A percentile compares a stretch with the other conserved stretches of the same genome.
phyloP scores from a whole-genome alignment of 2,888 invertebrate genomes.

The Tribolium freemani region DNA sequence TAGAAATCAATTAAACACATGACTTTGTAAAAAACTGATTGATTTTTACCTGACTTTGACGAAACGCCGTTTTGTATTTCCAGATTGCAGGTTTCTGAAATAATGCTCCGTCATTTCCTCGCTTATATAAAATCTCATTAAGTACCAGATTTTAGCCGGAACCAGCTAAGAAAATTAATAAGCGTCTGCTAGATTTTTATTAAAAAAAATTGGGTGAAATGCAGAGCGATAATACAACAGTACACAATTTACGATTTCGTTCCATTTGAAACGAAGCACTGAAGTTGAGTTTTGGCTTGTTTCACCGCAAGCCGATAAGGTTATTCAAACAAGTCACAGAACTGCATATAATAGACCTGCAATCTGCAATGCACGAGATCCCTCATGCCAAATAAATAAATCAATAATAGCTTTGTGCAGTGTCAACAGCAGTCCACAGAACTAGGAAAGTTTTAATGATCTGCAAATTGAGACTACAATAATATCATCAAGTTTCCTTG shows the following conservation, averaged over 20 bases:
- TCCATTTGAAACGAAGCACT: neutral
- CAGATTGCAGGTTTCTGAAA: slow-evolving; percentile 6
- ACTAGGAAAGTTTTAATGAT: slow-evolving; percentile 40
- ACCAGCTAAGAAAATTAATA: neutral
- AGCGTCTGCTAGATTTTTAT: too few species aligned
- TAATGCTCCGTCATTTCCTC: slow-evolving; percentile 24
- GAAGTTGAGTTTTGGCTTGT: neutral
- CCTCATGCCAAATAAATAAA: slow-evolving; percentile 29
- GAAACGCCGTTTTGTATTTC: slow-evolving; percentile 18
- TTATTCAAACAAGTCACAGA: slow-evolving; percentile 14
- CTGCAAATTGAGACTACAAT: slow-evolving; percentile 41
- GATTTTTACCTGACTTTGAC: slow-evolving; percentile 48
- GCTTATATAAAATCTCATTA: neutral
- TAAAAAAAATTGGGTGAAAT: neutral
- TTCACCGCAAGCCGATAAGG: neutral
- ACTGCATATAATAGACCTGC: slow-evolving; percentile 6
- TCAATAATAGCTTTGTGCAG: slow-evolving; percentile 32
- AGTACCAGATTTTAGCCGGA: neutral
- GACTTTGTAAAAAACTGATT: slow-evolving; percentile 50
- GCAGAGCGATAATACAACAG: neutral
- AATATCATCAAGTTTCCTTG: slow-evolving; percentile 30
- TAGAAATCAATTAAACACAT: slow-evolving; percentile 50
- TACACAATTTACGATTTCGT: neutral
- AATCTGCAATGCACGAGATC: slow-evolving; percentile 3
- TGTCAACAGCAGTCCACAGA: slow-evolving; percentile 33